These are phyloP conservation scores for Steatornis caripensis DNA, from an alignment of 2,113 vertebrate species.

Conservation along the genomic window DNA sequence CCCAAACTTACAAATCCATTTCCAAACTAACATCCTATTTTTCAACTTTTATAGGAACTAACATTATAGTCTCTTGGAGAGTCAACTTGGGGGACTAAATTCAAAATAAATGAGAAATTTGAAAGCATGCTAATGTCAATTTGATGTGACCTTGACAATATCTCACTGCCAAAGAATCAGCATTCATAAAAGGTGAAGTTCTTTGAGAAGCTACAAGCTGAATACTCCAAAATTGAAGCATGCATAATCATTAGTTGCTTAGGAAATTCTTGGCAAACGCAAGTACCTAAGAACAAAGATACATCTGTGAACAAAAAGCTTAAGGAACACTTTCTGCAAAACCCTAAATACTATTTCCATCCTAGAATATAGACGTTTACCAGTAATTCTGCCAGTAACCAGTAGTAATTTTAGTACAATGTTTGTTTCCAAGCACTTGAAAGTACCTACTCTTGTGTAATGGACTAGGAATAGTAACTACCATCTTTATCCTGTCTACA, in stretches of 20 bases:
- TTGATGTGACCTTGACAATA: background rate
- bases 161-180: background rate
- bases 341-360: constrained; percentile 15
- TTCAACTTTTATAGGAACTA: background rate
- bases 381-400: constrained; percentile 24
- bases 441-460: constrained; percentile 14
- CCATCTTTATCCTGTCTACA: background rate
- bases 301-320: background rate
- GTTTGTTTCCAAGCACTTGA: constrained; percentile 11
- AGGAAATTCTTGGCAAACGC: constrained; percentile 4
- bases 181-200: background rate
- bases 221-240: background rate
- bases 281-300: constrained; percentile 2
- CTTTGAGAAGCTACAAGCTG: background rate
- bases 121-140: rapidly evolving
- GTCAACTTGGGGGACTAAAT: background rate
- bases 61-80: background rate
- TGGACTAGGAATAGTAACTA: background rate
- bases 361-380: background rate
- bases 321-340: constrained; percentile 27
- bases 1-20: background rate
- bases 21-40: background rate
- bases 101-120: background rate
- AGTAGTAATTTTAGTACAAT: constrained; percentile 37
- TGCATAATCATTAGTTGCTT: background rate